phyloP scores from a whole-genome alignment of 1,140 invertebrate genomes.

The Araneus ventricosus region DNA sequence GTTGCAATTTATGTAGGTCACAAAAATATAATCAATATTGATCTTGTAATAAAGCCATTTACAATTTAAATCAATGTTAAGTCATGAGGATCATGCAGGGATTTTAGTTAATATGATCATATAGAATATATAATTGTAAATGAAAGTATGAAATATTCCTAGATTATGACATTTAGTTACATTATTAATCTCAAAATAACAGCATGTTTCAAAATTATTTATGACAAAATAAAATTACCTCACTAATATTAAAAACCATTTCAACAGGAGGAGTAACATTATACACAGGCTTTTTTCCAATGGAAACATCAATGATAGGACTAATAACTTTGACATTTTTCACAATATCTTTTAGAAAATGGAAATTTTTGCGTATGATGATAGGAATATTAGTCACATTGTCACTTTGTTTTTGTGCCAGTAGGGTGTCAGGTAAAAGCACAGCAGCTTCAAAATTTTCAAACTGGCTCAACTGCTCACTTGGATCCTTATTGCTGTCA shows the following conservation, averaged over 20 bases:
- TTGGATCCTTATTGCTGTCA: neutral
- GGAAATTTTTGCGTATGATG: neutral
- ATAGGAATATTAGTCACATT: neutral
- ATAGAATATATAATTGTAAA: no score
- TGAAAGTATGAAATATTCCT: no score
- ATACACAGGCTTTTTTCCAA: conserved; percentile 5
- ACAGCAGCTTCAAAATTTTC: neutral
- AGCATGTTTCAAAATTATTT: no score
- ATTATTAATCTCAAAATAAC: no score
- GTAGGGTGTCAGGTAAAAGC: neutral
- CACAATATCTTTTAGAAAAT: neutral
- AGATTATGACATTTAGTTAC: no score
- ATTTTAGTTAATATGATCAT: no score
- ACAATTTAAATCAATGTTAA: no score
- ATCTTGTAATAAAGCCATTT: no score
- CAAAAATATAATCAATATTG: no score
- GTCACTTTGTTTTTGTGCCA: neutral
- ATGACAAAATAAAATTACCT: neutral
- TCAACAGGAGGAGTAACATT: conserved; percentile 33
- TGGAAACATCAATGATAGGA: conserved; percentile 7
- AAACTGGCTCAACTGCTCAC: neutral
- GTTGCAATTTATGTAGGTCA: no score
- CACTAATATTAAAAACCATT: conserved; percentile 27
- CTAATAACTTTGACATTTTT: conserved; percentile 13
- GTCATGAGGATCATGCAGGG: no score